These are phyloP conservation scores for Penaeus japonicus DNA, from an alignment of 1,140 invertebrate genomes.

Conservation along the genomic window DNA sequence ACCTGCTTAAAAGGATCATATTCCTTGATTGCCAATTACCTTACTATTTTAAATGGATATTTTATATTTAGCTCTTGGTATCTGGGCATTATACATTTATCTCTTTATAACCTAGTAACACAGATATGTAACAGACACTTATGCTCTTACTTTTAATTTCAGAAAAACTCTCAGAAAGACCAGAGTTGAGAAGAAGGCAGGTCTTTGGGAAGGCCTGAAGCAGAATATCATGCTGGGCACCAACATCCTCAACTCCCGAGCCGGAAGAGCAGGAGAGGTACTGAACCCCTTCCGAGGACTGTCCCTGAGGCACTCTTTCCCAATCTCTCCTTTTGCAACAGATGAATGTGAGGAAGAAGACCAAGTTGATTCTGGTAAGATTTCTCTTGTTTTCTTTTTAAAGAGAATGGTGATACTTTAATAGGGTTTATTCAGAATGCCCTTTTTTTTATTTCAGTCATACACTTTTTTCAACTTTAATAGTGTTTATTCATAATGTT, in stretches of 20 bases:
- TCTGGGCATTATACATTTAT: too few relatives aligned
- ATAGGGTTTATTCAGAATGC: too few relatives aligned
- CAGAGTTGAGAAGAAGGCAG: conserved; percentile 47
- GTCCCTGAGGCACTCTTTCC: conserved; percentile 64
- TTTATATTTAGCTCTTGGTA: too few relatives aligned
- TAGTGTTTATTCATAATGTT: too few relatives aligned
- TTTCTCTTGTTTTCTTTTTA: background rate
- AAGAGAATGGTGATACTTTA: background rate
- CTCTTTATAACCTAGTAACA: too few relatives aligned
- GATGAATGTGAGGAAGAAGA: conserved; percentile 58
- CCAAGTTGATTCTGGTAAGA: conserved; percentile 27
- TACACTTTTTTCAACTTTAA: too few relatives aligned
- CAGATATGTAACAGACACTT: too few relatives aligned
- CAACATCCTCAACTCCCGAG: conserved; percentile 62
- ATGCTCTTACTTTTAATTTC: background rate
- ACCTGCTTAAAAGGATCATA: too few relatives aligned
- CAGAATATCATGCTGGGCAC: conserved; percentile 55
- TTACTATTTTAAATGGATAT: too few relatives aligned
- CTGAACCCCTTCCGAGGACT: conserved; percentile 68
- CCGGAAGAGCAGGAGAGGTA: conserved; percentile 66
- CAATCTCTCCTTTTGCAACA: conserved; percentile 64
- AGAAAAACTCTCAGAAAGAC: conserved; percentile 45
- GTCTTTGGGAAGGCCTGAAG: conserved; percentile 56
- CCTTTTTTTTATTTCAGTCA: too few relatives aligned
- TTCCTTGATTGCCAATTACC: too few relatives aligned